Percentiles rank a stretch among this genome's conserved stretches.
These are phyloP conservation scores for Lepidothrix coronata DNA, from an alignment of 2,113 vertebrate species.

Conservation along the genomic window DNA sequence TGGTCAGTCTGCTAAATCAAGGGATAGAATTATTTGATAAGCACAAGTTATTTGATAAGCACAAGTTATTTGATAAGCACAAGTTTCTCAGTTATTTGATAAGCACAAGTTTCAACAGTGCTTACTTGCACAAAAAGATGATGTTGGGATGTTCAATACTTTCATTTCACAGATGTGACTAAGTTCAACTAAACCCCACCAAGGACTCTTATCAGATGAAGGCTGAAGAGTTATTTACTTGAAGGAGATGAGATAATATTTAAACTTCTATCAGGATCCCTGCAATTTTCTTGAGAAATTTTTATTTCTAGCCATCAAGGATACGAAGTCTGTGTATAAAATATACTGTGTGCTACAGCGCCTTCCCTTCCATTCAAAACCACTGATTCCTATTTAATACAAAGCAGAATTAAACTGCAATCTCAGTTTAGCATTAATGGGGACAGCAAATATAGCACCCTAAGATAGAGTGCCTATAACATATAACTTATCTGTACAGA, in stretches of 20 bases:
- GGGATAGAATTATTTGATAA: neutral
- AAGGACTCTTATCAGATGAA: neutral
- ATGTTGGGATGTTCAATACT: neutral
- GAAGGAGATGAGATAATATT: neutral
- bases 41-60: neutral
- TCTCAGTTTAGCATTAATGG: slow-evolving; percentile 20
- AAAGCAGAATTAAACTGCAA: slow-evolving; percentile 24
- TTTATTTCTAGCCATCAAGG: neutral
- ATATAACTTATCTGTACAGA: slow-evolving; percentile 42
- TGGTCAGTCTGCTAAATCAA: neutral
- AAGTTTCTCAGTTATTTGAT: neutral
- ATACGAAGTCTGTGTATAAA: neutral
- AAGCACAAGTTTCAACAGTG: neutral
- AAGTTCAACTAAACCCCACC: neutral
- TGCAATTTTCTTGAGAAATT: neutral
- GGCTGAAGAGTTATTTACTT: neutral
- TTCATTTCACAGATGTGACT: neutral
- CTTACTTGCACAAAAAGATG: neutral
- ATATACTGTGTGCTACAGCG: neutral
- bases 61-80: neutral
- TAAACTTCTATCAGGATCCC: neutral
- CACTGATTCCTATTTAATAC: neutral
- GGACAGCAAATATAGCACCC: neutral
- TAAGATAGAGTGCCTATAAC: neutral
- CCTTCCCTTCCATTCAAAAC: neutral